Conservation (phyloP, 1,140 invertebrate species). For the Drosophila kepulauana region DNA sequence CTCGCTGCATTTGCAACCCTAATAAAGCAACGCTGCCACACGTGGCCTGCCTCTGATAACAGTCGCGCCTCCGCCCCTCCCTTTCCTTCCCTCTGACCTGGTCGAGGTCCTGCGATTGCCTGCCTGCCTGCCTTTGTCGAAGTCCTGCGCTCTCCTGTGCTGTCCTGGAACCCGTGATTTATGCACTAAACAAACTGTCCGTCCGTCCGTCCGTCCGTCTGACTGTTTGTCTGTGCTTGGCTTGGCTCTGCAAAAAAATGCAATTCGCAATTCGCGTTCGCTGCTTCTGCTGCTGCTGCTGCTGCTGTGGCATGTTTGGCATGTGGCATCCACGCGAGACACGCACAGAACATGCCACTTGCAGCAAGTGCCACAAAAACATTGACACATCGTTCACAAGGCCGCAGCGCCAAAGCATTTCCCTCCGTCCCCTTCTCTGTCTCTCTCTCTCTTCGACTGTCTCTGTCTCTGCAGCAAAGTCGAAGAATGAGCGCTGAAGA, state of each 20-base stretch:
- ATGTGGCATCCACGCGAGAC: constrained; percentile 48
- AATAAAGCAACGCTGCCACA: constrained; percentile 72
- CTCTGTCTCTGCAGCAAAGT: neutral
- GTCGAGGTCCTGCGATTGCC: constrained; percentile 3
- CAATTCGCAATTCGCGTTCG: constrained; percentile 15
- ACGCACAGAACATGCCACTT: constrained; percentile 47
- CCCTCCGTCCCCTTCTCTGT: neutral
- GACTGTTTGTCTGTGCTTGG: neutral
- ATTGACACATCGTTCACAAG: constrained; percentile 54
- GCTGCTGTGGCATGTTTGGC: constrained; percentile 52
- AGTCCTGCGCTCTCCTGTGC: constrained; percentile 9
- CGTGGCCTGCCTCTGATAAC: constrained; percentile 70
- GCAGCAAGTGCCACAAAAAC: constrained; percentile 52
- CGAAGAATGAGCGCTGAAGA: neutral
- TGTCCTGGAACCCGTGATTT: constrained; percentile 55
- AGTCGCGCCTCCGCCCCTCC: constrained; percentile 12
- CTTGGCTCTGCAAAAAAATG: constrained; percentile 33
- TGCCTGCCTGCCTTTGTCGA: constrained; percentile 8
- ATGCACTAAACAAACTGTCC: constrained; percentile 73
- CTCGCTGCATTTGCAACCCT: constrained; percentile 72
- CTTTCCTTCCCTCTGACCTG: neutral
- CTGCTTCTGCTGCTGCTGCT: constrained; percentile 15
- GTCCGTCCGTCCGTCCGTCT: neutral
- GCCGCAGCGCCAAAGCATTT: constrained; percentile 21
- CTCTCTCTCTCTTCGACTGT: neutral